A percentile compares a stretch with the other conserved stretches of the same genome.
Conservation (phyloP, 2,888 invertebrate genomes). For the Melolontha melolontha region DNA sequence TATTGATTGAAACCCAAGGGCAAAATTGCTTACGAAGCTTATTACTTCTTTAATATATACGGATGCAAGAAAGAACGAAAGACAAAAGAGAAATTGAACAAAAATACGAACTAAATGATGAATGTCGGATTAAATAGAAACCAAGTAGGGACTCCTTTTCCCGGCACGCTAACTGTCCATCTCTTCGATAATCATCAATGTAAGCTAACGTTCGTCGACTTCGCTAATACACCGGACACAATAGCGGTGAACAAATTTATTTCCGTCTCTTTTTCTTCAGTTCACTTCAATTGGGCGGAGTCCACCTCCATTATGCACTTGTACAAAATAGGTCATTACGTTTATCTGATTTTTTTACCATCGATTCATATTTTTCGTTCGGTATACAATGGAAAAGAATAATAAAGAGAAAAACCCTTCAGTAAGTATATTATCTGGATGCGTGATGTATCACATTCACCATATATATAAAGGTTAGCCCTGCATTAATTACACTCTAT, state of each 20-base stretch:
- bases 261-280: constrained; percentile 30
- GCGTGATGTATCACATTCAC: constrained; percentile 21
- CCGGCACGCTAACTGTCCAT: constrained; percentile 41
- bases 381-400: constrained; percentile 22
- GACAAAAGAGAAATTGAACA: constrained; percentile 9
- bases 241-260: constrained; percentile 35
- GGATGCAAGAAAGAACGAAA: constrained; percentile 13
- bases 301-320: constrained; percentile 25
- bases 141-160: constrained; percentile 5
- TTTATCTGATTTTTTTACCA: constrained; percentile 32
- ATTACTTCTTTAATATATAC: constrained; percentile 30
- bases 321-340: constrained; percentile 28
- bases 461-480: neutral
- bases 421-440: constrained; percentile 19
- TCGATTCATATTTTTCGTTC: constrained; percentile 32
- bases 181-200: constrained; percentile 40
- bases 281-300: constrained; percentile 15
- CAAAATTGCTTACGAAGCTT: neutral
- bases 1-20: no score
- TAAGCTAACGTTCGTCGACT: constrained; percentile 35
- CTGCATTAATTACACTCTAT: constrained; percentile 10
- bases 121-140: constrained; percentile 28
- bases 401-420: constrained; percentile 2
- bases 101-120: constrained; percentile 28
- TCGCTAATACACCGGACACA: constrained; percentile 38